Evolutionary conservation across 2,113 vertebrate genomes (phyloP), one percentile per base, ranked within the genome.

Genomic region (Caretta caretta): DNA sequence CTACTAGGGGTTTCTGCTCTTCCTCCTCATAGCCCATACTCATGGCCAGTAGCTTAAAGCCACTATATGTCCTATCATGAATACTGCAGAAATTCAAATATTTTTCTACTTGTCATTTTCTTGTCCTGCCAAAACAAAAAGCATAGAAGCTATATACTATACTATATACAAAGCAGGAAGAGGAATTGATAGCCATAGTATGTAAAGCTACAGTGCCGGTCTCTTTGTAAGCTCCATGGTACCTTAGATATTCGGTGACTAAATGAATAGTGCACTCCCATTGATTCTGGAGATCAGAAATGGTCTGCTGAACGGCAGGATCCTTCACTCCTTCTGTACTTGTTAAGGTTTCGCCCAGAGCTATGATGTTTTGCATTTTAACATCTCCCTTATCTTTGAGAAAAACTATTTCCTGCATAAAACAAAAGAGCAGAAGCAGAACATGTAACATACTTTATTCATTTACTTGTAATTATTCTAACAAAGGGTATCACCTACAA

Each of bases 331-430:
- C 88, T 82, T 97, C 89, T 29, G 83, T 87, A 87, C 42, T 92
- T 82, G 96, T 83, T 80, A 97, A 38, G 38, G 48, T 54, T 90
- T 97, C 93, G 17, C 97, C 97, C 80, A 97, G 76, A 86, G 82
- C 82, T 78, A 87, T 11, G 29, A 98, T 10, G 29, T 65, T 91
- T 91, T 98, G 96, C 89, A 98, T 90, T 96, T 97, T 98, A 84
- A 92, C 88, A 10, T 98, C 96, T 49, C 97, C 98, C 93, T 97
- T 96, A 29, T 97, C 95, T 83, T 94, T 98, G n/a, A 98, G 96
- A 88, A 91, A 90, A 92, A 95, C 94, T 78, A 98, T 98, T 97
- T 98, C 98, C 98, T 98, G 84, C 27, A 83, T 92, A 90, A 76
- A 89, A 93, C 2, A 75, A 93, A 59, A 91, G 20, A 89, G 20